phyloP scores from a whole-genome alignment of 2,113 vertebrate species.

The Hucho hucho region DNA sequence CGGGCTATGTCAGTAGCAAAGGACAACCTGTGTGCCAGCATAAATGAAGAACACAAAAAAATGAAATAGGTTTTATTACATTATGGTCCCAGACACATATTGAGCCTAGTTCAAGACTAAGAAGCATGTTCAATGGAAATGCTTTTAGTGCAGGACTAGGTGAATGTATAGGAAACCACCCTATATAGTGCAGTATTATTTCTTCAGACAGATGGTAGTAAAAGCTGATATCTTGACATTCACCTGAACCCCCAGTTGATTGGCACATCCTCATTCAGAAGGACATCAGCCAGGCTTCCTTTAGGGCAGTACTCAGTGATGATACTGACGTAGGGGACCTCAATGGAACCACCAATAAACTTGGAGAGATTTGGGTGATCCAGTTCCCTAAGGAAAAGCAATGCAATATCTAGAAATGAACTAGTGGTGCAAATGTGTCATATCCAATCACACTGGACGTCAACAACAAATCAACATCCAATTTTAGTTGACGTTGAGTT shows the following conservation, averaged over 20 bases:
- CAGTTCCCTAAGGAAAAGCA: slow-evolving; percentile 62
- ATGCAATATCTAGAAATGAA: background rate
- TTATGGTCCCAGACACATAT: background rate
- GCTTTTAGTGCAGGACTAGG: too few relatives aligned
- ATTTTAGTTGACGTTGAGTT: too few relatives aligned
- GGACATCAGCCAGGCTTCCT: slow-evolving; percentile 75
- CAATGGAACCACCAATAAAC: slow-evolving; percentile 75
- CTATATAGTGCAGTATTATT: too few relatives aligned
- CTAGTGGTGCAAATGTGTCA: background rate
- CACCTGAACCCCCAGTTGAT: slow-evolving; percentile 80
- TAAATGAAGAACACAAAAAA: background rate
- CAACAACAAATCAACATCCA: too few relatives aligned
- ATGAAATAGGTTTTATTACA: background rate
- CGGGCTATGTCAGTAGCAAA: slow-evolving; percentile 76
- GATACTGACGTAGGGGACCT: slow-evolving; percentile 70
- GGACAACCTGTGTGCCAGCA: slow-evolving; percentile 62
- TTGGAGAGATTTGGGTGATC: slow-evolving; percentile 78
- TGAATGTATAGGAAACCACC: too few relatives aligned
- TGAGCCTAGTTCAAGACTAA: too few relatives aligned
- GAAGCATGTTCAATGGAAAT: background rate
- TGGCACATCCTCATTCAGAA: slow-evolving; percentile 73
- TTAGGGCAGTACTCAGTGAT: slow-evolving; percentile 78
- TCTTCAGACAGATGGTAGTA: too few relatives aligned
- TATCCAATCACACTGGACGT: too few relatives aligned
- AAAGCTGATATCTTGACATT: background rate